phyloP scores from a whole-genome alignment of 2,797 vertebrate genomes.

The Cyclopterus lumpus region DNA sequence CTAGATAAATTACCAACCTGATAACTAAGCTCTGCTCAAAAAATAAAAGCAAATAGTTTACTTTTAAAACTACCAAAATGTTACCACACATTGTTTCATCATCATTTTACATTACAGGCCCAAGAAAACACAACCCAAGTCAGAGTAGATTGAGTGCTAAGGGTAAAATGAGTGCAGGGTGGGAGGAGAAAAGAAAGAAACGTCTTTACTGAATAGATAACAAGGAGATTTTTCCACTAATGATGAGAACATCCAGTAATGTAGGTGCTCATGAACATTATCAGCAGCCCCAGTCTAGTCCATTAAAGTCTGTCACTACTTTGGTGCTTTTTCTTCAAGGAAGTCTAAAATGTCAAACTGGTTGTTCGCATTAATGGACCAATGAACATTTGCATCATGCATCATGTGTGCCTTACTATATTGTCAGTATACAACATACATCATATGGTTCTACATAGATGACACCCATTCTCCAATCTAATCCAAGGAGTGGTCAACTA shows the following conservation, averaged over 20 bases:
- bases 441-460: neutral
- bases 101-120: neutral
- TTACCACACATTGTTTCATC: neutral
- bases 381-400: neutral
- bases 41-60: neutral
- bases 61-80: neutral
- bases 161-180: neutral
- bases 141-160: neutral
- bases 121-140: neutral
- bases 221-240: neutral
- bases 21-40: neutral
- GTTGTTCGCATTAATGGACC: neutral
- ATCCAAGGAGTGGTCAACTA: neutral
- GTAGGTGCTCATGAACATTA: neutral
- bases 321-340: neutral
- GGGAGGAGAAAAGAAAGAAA: neutral
- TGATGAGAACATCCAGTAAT: neutral
- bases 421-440: neutral
- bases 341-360: neutral
- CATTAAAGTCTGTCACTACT: conserved; percentile 26
- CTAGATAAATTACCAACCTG: neutral
- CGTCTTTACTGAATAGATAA: neutral
- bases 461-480: neutral
- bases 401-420: neutral
- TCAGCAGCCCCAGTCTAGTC: neutral